Percentiles rank a stretch among this genome's conserved stretches.
Evolutionary conservation across 1,140 invertebrate species (phyloP).

Genomic region (Zophobas atratus): DNA sequence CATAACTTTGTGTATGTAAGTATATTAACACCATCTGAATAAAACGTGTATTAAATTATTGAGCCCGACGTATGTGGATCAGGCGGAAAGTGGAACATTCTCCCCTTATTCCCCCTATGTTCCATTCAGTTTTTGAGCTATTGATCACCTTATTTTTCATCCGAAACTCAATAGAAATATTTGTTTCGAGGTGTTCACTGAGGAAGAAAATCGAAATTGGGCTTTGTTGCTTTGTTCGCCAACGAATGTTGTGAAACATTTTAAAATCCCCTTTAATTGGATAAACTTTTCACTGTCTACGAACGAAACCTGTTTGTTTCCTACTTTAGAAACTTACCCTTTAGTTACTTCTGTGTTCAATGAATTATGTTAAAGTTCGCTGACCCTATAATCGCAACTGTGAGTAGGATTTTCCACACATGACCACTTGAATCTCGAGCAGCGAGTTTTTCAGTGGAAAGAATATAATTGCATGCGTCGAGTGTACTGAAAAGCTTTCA

Average conservation of each 20-base stretch:
- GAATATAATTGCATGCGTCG: constrained; percentile 20
- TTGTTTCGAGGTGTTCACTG: neutral
- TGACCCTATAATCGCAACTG: constrained; percentile 36
- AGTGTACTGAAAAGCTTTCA: neutral
- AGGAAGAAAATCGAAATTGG: constrained; percentile 6
- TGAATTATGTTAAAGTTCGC: constrained; percentile 45
- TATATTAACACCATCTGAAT: too few species aligned
- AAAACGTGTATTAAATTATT: too few species aligned
- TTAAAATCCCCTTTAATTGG: constrained; percentile 17
- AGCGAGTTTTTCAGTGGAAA: constrained; percentile 22
- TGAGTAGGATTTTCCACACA: constrained; percentile 35
- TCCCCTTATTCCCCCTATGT: too few species aligned
- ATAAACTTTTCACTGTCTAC: constrained; percentile 27
- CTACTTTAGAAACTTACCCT: constrained; percentile 23
- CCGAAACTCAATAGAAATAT: neutral
- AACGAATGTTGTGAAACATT: constrained; percentile 5
- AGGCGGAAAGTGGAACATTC: too few species aligned
- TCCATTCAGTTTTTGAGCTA: too few species aligned
- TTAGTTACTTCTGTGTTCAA: constrained; percentile 24
- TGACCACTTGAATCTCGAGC: constrained; percentile 9
- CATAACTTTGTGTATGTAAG: too few species aligned
- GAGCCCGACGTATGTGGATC: too few species aligned
- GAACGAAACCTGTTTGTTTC: constrained; percentile 8
- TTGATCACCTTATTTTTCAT: neutral
- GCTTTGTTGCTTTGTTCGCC: neutral